phyloP scores from a whole-genome alignment of 2,797 vertebrate species.

The Salmo trutta region DNA sequence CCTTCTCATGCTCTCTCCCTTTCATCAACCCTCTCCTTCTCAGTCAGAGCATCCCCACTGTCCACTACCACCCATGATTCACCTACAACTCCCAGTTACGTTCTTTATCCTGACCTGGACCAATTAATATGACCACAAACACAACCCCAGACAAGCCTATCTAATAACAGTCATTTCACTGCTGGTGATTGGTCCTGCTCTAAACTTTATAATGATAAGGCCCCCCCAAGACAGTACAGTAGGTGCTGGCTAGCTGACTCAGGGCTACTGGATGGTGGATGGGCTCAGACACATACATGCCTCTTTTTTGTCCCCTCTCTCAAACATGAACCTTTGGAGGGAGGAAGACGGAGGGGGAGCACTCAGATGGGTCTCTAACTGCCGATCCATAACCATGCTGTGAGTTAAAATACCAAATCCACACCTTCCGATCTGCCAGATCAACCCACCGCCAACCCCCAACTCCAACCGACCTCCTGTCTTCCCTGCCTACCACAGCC shows the following conservation, averaged over 20 bases:
- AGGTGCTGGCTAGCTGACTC: not conserved
- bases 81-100: not conserved
- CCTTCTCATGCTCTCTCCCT: not conserved
- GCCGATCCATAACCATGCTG: too few relatives aligned
- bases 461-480: too few relatives aligned
- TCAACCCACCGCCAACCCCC: too few relatives aligned
- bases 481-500: not conserved
- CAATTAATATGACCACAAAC: not conserved
- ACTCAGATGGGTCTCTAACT: too few relatives aligned
- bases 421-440: too few relatives aligned
- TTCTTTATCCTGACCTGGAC: not conserved
- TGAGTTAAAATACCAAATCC: too few relatives aligned
- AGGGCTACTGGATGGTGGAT: not conserved
- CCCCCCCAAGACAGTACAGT: not conserved
- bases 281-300: conserved; percentile 22
- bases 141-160: not conserved
- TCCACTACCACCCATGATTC: not conserved
- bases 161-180: not conserved
- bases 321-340: conserved; percentile 51
- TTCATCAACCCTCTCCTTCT: conserved; percentile 16
- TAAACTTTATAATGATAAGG: not conserved
- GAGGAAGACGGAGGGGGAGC: too few relatives aligned
- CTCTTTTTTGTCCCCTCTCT: conserved; percentile 39
- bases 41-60: not conserved
- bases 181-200: not conserved